phyloP scores from a whole-genome alignment of 2,888 invertebrate species.

The Metalampra italica region DNA sequence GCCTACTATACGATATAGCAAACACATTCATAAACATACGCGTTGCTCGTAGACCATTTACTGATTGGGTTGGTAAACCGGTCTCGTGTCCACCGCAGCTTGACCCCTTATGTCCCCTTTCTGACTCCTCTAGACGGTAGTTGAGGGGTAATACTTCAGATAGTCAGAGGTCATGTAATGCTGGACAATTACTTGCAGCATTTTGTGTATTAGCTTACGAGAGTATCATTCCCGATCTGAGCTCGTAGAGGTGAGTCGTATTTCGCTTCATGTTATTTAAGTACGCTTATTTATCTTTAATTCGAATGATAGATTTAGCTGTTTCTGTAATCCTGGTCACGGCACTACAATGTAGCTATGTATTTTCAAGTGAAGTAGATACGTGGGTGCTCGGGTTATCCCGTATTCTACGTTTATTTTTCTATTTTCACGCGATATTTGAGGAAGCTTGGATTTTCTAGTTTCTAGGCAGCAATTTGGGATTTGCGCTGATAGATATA shows the following conservation, averaged over 20 bases:
- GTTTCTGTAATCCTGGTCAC: too few relatives aligned
- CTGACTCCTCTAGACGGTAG: neutral
- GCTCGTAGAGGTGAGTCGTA: slow-evolving; percentile 37
- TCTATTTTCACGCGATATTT: too few relatives aligned
- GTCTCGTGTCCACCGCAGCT: slow-evolving; percentile 10
- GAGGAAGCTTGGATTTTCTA: too few relatives aligned
- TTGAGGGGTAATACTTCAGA: neutral
- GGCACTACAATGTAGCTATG: too few relatives aligned
- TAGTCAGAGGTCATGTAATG: neutral
- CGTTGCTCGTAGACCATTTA: slow-evolving; percentile 5
- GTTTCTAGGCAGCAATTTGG: too few relatives aligned
- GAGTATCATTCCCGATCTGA: slow-evolving; percentile 25
- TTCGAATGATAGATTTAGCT: too few relatives aligned
- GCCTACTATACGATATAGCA: too few relatives aligned
- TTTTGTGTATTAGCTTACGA: neutral
- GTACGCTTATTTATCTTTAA: neutral
- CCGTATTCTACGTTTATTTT: too few relatives aligned
- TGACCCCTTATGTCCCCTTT: slow-evolving; percentile 4
- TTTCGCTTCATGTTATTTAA: slow-evolving; percentile 12
- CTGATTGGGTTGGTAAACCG: slow-evolving; percentile 17
- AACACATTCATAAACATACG: too few relatives aligned
- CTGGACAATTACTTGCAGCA: neutral
- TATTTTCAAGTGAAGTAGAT: too few relatives aligned
- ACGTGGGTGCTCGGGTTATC: too few relatives aligned
- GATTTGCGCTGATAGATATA: too few relatives aligned